phyloP scores from a whole-genome alignment of 2,113 vertebrate species.

The Circaetus gallicus region DNA sequence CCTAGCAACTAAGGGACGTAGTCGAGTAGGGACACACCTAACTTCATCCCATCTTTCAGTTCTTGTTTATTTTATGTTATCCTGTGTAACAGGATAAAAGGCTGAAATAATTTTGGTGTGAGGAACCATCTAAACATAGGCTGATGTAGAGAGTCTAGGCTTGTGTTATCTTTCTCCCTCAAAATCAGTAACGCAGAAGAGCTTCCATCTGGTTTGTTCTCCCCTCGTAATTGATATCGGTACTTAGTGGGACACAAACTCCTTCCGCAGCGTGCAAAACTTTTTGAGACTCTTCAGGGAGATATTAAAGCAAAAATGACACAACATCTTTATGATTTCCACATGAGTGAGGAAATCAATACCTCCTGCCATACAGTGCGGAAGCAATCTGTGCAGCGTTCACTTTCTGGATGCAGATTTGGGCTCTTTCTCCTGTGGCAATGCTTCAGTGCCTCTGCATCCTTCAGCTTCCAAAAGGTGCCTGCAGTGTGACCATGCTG shows the following conservation, averaged over 20 bases:
- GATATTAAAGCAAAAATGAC: neutral
- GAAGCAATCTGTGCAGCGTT: constrained; percentile 24
- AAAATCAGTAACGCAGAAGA: neutral
- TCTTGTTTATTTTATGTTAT: neutral
- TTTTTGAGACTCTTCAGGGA: neutral
- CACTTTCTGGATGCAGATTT: constrained; percentile 8
- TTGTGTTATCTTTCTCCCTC: neutral
- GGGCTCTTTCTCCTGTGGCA: neutral
- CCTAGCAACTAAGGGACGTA: neutral
- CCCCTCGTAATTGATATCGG: neutral
- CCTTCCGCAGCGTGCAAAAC: neutral
- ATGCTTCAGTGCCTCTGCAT: neutral
- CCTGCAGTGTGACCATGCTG: neutral
- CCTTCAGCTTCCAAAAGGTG: constrained; percentile 14
- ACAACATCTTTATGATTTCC: constrained; percentile 28
- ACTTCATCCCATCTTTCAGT: neutral
- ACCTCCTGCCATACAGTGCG: neutral
- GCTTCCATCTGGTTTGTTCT: neutral
- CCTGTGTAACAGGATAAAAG: neutral
- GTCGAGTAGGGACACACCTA: neutral
- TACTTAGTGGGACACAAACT: neutral
- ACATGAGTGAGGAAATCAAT: constrained; percentile 12
- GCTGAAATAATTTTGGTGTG: neutral
- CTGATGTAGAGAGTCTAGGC: neutral
- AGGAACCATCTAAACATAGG: neutral